Evolutionary conservation across 2,888 invertebrate species (phyloP).

Genomic region (Mythimna impura): DNA sequence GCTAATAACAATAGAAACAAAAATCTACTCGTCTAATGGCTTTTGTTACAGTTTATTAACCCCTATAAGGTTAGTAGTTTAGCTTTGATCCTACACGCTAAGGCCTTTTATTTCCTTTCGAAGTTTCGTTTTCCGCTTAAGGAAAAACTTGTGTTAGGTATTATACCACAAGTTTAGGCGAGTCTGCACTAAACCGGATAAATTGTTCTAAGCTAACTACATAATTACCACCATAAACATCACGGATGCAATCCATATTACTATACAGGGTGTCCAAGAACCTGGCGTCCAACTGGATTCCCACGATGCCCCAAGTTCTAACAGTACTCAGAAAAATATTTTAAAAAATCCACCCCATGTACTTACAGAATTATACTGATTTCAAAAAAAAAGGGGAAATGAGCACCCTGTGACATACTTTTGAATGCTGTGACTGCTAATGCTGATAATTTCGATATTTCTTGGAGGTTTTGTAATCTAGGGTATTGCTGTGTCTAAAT

Average conservation of each 20-base stretch:
- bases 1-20: constrained; percentile 9
- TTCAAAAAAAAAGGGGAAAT: too few relatives aligned
- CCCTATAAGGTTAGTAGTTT: constrained; percentile 10
- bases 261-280: too few relatives aligned
- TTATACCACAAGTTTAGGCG: constrained; percentile 40
- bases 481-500: too few relatives aligned
- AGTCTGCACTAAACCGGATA: constrained; percentile 37
- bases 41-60: constrained; percentile 10
- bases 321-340: too few relatives aligned
- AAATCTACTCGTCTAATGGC: constrained; percentile 11
- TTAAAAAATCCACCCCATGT: too few relatives aligned
- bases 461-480: too few relatives aligned
- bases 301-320: too few relatives aligned
- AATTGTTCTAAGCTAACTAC: constrained; percentile 64
- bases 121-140: constrained; percentile 34
- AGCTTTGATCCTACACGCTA: constrained; percentile 24
- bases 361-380: too few relatives aligned
- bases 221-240: constrained; percentile 70
- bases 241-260: constrained; percentile 60
- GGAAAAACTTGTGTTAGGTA: constrained; percentile 41
- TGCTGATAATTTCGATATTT: too few relatives aligned
- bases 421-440: too few relatives aligned
- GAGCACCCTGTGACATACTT: too few relatives aligned
- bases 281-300: too few relatives aligned
- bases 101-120: constrained; percentile 33